These are phyloP conservation scores for Murina feae DNA, from an alignment of 2,113 vertebrate genomes.

Conservation along the genomic window DNA sequence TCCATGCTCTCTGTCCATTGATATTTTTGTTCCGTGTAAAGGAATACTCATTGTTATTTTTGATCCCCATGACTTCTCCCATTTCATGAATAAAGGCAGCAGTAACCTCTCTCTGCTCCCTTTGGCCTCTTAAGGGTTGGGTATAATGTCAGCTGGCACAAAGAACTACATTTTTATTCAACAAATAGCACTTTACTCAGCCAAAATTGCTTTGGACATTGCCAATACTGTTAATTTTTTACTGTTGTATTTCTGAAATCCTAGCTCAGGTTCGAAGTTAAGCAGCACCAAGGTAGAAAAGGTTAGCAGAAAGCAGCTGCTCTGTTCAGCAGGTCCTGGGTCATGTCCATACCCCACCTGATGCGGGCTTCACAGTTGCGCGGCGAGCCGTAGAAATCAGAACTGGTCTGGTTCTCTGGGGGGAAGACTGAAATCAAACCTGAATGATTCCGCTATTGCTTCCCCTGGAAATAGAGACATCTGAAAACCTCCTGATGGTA, in stretches of 20 bases:
- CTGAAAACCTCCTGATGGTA: constrained; percentile 30
- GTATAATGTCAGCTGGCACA: neutral
- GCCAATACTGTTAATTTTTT: constrained; percentile 66
- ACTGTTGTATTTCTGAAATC: neutral
- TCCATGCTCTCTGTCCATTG: neutral
- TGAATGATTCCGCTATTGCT: neutral
- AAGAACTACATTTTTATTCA: constrained; percentile 72
- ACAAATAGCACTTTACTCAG: constrained; percentile 60
- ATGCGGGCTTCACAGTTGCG: constrained; percentile 24
- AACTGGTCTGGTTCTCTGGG: constrained; percentile 26
- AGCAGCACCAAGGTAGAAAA: neutral
- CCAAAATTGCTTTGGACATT: constrained; percentile 63
- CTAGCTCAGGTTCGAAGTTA: neutral
- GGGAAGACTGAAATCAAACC: constrained; percentile 31
- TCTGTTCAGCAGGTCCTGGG: neutral
- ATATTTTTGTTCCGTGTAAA: neutral
- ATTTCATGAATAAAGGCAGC: neutral
- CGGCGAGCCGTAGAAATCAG: neutral
- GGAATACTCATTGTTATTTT: neutral
- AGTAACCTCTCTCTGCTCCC: neutral
- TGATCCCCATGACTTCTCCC: neutral
- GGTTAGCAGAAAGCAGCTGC: neutral
- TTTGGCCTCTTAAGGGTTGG: neutral
- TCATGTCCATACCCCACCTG: neutral
- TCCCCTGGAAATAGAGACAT: constrained; percentile 27